Evolutionary conservation across 2,888 invertebrate genomes (phyloP).

Genomic region (Odontocolon sp.): DNA sequence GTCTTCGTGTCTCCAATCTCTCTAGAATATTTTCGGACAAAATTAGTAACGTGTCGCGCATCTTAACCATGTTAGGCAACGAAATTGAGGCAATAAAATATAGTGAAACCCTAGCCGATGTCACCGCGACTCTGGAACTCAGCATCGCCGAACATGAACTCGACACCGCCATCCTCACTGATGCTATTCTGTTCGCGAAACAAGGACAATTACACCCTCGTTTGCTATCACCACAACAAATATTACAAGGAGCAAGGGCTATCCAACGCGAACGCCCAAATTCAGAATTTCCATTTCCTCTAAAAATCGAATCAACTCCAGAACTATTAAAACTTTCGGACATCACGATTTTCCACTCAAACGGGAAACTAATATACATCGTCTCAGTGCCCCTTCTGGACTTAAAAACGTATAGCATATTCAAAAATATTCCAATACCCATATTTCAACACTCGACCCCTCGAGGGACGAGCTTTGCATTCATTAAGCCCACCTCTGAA

Average conservation of each 20-base stretch:
- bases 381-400: not conserved
- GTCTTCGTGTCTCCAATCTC: not conserved
- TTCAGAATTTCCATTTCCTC: not conserved
- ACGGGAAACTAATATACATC: not conserved
- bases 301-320: not conserved
- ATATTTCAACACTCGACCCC: not conserved
- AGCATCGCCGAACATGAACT: not conserved
- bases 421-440: not conserved
- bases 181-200: constrained; percentile 7
- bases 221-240: not conserved
- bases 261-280: not conserved
- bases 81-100: not conserved
- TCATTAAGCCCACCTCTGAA: not conserved
- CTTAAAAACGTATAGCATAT: not conserved
- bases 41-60: not conserved
- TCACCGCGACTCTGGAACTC: not conserved
- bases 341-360: not conserved
- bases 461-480: not conserved
- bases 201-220: not conserved
- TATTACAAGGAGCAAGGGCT: not conserved
- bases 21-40: not conserved
- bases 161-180: not conserved
- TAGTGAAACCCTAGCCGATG: not conserved
- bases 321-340: constrained; percentile 15
- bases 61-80: not conserved